Evolutionary conservation across 1,140 invertebrate genomes (phyloP).

Genomic region (Dinoponera quadriceps): DNA sequence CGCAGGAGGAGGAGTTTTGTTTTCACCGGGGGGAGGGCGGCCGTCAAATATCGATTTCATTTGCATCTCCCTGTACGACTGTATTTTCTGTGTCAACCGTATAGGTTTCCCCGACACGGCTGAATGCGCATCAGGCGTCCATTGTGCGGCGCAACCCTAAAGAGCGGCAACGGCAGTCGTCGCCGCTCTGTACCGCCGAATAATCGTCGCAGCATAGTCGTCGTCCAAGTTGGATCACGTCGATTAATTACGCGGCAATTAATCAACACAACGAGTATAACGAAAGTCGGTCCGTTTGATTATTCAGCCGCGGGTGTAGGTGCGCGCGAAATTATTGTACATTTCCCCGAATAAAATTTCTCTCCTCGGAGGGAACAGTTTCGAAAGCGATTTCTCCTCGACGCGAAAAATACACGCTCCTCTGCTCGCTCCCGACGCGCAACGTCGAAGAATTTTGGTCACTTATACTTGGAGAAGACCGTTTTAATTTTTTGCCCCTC

Average conservation of each 20-base stretch:
- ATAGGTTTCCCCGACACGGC: conserved; percentile 50
- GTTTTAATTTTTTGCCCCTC: too few relatives aligned
- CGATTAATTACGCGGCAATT: conserved; percentile 34
- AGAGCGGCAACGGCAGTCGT: not conserved
- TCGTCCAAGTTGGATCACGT: conserved; percentile 33
- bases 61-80: conserved; percentile 44
- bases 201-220: conserved; percentile 28
- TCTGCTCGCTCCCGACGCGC: not conserved
- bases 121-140: conserved; percentile 33
- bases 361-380: not conserved
- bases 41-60: conserved; percentile 51
- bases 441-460: not conserved
- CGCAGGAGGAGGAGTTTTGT: conserved; percentile 28
- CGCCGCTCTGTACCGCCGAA: conserved; percentile 12
- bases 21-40: conserved; percentile 1
- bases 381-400: not conserved
- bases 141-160: conserved; percentile 41
- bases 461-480: not conserved
- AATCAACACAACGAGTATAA: not conserved
- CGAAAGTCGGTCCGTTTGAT: conserved; percentile 21
- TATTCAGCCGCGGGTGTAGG: not conserved
- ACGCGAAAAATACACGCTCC: not conserved
- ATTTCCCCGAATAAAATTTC: not conserved
- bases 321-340: not conserved
- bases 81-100: conserved; percentile 58